Base-by-base conservation (phyloP, 2,888 invertebrate species). In the Eristalinus sepulchralis region DNA sequence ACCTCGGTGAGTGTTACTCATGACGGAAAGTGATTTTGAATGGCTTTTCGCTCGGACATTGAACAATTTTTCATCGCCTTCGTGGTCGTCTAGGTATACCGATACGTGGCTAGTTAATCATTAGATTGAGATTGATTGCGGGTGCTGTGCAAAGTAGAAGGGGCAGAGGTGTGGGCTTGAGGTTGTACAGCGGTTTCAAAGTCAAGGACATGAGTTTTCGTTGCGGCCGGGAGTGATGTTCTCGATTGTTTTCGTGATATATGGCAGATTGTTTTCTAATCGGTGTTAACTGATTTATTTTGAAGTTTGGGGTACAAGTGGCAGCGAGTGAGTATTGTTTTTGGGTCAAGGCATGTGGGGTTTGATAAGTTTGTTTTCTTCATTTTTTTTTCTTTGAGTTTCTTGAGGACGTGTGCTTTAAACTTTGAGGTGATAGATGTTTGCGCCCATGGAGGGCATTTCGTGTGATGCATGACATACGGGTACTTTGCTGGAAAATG, bases 1-100 rank as follows among this genome's bases (percentile, higher is more conserved):
- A 70, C 59, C 59, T 70, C 70, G 70, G 59, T 70, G 59, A 34
- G 59, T 36, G 68, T 59, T 36, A 59, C 57, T 57, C 68, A 70
- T 36, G 57, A 17, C 57, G 70, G 70, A 70, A 70, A 59, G 70
- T 59, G 59, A 59, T 59, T 59, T 34, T 68, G 22, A 55, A 34
- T 22, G 20, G 55, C 33, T 68, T 68, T 67, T 47, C 27, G n/a
- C 47, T 68, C 31, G 47, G 53, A 53, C 27, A 55, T 53, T 68
- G n/a, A 60, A 60, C 11, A 27, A 27, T 53, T 55, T 20, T 67
- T 33, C 31, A 39, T 20, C 33, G 39, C 10, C 20, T 34, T 34
- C 60, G 39, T 10, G 55, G 59, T 60, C 36, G 59, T 10, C 59
- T 13, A 39, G 39, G 24, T 39, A 11, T 59, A 70, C 60, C 27